Evolutionary conservation across 2,888 invertebrate species (phyloP).

Genomic region (Cactoblastis cactorum): DNA sequence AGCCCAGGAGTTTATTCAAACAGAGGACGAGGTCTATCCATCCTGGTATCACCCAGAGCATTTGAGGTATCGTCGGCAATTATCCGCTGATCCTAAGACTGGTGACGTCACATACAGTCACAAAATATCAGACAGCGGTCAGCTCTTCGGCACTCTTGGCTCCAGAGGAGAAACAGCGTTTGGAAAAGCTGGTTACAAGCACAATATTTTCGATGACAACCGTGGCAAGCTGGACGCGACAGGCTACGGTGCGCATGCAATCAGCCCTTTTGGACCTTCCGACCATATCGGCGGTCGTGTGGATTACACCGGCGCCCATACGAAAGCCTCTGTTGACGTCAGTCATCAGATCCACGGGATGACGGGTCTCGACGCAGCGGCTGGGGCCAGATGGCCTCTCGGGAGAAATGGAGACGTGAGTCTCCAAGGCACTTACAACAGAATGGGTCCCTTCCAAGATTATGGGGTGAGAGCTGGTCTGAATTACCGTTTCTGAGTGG

Average conservation of each 20-base stretch:
- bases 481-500: slow-evolving; percentile 25
- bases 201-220: slow-evolving; percentile 33
- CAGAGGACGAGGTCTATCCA: background rate
- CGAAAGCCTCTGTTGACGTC: slow-evolving; percentile 38
- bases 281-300: slow-evolving; percentile 26
- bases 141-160: slow-evolving; percentile 36
- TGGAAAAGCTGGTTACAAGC: slow-evolving; percentile 40
- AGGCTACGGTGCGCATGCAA: slow-evolving; percentile 35
- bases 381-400: slow-evolving; percentile 44
- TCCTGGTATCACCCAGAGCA: background rate
- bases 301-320: slow-evolving; percentile 38
- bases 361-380: slow-evolving; percentile 30
- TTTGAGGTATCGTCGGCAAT: background rate
- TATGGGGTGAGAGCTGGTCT: slow-evolving; percentile 33
- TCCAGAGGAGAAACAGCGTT: slow-evolving; percentile 37
- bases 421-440: slow-evolving; percentile 39
- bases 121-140: slow-evolving; percentile 17
- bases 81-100: slow-evolving; percentile 19
- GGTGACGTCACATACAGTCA: slow-evolving; percentile 24
- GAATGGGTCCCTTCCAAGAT: slow-evolving; percentile 32
- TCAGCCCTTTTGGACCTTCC: slow-evolving; percentile 30
- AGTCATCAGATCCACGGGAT: slow-evolving; percentile 39
- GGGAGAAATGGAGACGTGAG: slow-evolving; percentile 44
- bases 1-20: background rate
- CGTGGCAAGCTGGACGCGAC: background rate